Evolutionary conservation across 2,888 invertebrate genomes (phyloP), one percentile per base, ranked within the genome.

Genomic region (Eudasyphora cyanicolor): DNA sequence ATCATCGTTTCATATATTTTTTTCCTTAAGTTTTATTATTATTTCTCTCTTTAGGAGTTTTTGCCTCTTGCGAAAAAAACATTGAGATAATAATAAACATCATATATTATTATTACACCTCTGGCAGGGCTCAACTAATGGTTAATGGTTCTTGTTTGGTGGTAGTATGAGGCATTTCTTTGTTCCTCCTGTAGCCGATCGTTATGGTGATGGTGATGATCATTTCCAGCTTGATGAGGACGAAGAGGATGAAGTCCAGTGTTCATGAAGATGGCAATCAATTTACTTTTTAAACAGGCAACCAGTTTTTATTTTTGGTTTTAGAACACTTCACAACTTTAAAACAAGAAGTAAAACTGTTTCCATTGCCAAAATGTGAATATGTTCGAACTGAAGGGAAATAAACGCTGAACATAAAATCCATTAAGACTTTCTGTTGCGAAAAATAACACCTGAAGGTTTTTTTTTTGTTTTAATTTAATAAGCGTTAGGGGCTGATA

Each of bases 81-180:
- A 86, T 87, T 86, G 82, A 85, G 86, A 87, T 87, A 87, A 87
- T 87, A 86, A 87, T 85, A 85, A 85, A 84, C 85, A 85, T 87
- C 85, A 85, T 86, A 84, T 86, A 83, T 86, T 86, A 85, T 86
- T 86, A 84, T 81, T 85, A 85, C 86, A 86, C 87, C 84, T 83
- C 78, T 84, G 74, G 76, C 42, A 38, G 24, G 42, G 38, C 38
- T 27, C 51, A 57, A 12, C 8, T 8, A 21, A 54, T 54, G 54
- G 10, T 5, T 35, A 35, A 35, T 35, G n/a, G n/a, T n/a, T n/a
- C n/a, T n/a, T n/a, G n/a, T n/a, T n/a, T n/a, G n/a, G n/a, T n/a
- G n/a, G n/a, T n/a, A n/a, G n/a, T 10, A 35, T 35, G 35, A 10
- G 6, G 5, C 45, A 45, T 45, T 10, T n/a, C 24, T 4, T 24